Base-by-base conservation (phyloP, 2,888 invertebrate genomes). In the Anodontia alba region DNA sequence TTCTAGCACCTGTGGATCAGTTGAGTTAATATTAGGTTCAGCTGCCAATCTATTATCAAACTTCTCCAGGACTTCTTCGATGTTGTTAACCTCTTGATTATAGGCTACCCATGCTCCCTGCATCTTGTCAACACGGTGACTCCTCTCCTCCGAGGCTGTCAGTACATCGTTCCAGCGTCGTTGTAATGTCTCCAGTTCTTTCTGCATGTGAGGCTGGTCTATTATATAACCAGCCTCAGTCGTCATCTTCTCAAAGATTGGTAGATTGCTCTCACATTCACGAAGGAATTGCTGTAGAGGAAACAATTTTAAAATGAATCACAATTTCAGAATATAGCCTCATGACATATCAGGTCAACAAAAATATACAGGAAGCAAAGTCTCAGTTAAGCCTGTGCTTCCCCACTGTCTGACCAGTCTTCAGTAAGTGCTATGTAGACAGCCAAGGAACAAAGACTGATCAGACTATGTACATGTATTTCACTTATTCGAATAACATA, bases 181-280 rank as follows among this genome's bases (percentile, higher is more conserved):
- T 84, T 93, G 92, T 23, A 94, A 83, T 26, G 83, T 83, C 23
- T 91, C 91, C 26, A 93, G 82, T 23, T 94, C 92, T 12, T 80
- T 83, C 33, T 91, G 87, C 84, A 93, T 90, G 72, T 91, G 90
- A 0, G 94, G 93, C 81, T 92, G 92, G 75, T 93, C 93, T 81
- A 91, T 88, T 26, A 94, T 85, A 78, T 91, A 91, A 12, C 91
- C 88, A n/a, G 93, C 93, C 78, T 93, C 93, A 15, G 91, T 89
- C 49, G 86, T 88, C 88, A 94, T 87, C 79, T 90, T 91, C 81
- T 93, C 93, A 88, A 92, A 93, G 31, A 92, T 80, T 1, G 92
- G 92, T 57, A 92, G 84, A 75, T 93, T 97, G 87, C 96, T 96
- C 91, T 97, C 96, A 93, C 97, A 97, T 93, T 98, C 97, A 86